A percentile compares a stretch with the other conserved stretches of the same genome.
Conservation (phyloP, 2,113 vertebrate genomes). For the Megaceryle torquata region DNA sequence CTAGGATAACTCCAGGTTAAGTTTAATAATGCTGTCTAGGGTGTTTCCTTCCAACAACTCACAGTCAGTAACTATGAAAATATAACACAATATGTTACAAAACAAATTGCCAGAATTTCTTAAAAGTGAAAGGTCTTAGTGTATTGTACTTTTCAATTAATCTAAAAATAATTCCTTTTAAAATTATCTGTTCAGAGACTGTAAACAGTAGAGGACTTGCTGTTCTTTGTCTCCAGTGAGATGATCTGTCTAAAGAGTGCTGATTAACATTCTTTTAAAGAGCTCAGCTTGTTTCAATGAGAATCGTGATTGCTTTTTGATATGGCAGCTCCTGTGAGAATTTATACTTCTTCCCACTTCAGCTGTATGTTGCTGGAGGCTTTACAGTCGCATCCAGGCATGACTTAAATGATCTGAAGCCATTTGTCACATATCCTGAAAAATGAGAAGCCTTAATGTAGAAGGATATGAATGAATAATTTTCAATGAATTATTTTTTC, state of each 20-base stretch:
- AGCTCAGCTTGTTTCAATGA: constrained; percentile 4
- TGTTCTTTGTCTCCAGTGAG: neutral
- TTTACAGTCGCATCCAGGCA: neutral
- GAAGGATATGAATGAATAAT: neutral
- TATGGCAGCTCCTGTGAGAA: neutral
- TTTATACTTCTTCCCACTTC: constrained; percentile 11
- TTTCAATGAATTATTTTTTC: constrained; percentile 12
- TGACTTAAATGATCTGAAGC: neutral
- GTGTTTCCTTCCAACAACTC: neutral
- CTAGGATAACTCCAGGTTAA: neutral
- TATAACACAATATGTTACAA: neutral
- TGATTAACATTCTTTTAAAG: constrained; percentile 13
- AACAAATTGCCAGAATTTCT: neutral
- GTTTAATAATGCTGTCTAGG: neutral
- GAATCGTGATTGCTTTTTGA: neutral
- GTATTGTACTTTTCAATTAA: neutral
- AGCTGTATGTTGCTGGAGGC: neutral
- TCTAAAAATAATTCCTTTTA: neutral
- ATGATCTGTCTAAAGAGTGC: neutral
- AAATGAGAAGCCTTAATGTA: neutral
- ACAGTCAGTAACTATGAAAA: neutral
- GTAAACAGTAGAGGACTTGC: neutral
- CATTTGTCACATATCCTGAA: neutral
- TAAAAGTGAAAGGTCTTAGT: neutral
- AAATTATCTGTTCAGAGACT: neutral